Evolutionary conservation across 2,797 vertebrate species (phyloP), one percentile per base, ranked within the genome.

Genomic region (Zenarchopterus dispar): DNA sequence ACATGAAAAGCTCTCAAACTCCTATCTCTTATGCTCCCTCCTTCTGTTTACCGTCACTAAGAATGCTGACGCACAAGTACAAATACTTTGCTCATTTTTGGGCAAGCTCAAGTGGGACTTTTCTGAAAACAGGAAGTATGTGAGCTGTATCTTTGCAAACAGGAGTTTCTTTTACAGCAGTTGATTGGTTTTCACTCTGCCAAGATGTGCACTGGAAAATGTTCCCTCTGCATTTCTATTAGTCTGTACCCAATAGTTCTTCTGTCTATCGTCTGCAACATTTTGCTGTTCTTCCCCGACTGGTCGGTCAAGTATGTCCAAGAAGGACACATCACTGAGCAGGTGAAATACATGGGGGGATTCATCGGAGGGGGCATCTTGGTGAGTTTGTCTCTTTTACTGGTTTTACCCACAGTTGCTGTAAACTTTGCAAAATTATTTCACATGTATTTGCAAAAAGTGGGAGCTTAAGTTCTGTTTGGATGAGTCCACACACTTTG

Each of bases 311-410:
- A 87, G 17, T 93, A 90, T 0, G 83, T 69, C 5, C 43, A 80
- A 49, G 77, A 90, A 4, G 79, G 85, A 21, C 72, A 84, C 18
- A 78, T 95, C 21, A 94, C 94, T 0, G 77, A 90, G 19, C 93
- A 94, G 60, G 93, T 95, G 33, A 87, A 92, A 22, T 94, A 92
- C 80, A 89, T 95, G 91, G 93, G 94, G 13, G 94, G 94, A 28
- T 51, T 95, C 17, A 33, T 95, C 2, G 94, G 94, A 81, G 93
- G 94, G 0, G 94, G 94, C 0, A 0, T 93, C 4, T 52, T 94
- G 94, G 94, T 95, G 51, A 94, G 76, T 71, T 17, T 5, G 23
- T 8, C n/a, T 0, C 39, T 45, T 58, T 43, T 48, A 13, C 46
- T 33, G 19, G 10, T 43, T 31, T 49, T 11, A 56, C 36, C 16